Evolutionary conservation across 2,888 invertebrate genomes (phyloP), one percentile per base, ranked within the genome.

Genomic region (Zonitis immaculata): DNA sequence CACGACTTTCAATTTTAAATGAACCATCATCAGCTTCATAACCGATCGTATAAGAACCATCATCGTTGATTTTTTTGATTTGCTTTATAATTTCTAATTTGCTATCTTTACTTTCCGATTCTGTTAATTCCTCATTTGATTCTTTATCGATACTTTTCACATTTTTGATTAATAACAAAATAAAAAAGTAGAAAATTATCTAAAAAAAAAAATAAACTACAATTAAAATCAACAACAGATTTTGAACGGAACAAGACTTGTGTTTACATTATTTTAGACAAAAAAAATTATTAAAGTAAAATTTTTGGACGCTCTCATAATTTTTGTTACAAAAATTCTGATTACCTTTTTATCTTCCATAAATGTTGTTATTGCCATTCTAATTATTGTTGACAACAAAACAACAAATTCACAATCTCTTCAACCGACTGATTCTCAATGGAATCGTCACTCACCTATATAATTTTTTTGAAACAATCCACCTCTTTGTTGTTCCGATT

Each of bases 1-100:
- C 89, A 57, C 89, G 79, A 66, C 87, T 90, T 76, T 90, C 90
- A 52, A 90, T 89, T 78, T 91, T 90, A 73, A 90, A 91, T 0
- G 89, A 88, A 3, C 91, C 91, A 72, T 91, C 91, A 45, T 88
- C 89, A 2, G 89, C 89, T 76, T 91, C 91, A 68, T 89, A 91
- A 1, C 91, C 91, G 58, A 88, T 88, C 0, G 90, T 89, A 68
- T 91, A 91, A 0, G 89, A 89, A 25, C 91, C 91, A 70, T 91
- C 91, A 47, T 88, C 86, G 71, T 91, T 91, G 2, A 90, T 79
- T 69, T 87, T 82, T 59, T 89, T 84, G 63, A 91, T 88, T 74
- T 89, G 88, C 71, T 90, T 89, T 22, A 91, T 83, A 65, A 90
- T 90, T 70, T 89, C 88, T 14, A 88, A 82, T 74, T 87, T 86